Conservation (phyloP, 2,113 vertebrate genomes). For the Galeopterus variegatus region DNA sequence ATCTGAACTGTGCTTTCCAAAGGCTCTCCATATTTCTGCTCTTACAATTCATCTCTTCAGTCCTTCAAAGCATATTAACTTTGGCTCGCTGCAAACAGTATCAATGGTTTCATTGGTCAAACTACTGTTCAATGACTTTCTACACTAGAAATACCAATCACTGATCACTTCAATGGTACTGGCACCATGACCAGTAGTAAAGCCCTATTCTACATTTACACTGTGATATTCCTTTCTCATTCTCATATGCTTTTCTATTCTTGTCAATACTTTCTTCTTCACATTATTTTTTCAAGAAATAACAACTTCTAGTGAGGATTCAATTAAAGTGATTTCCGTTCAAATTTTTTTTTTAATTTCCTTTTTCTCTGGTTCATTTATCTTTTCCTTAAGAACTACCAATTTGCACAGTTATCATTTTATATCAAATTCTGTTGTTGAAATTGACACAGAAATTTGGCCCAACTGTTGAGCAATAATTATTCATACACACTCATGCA, state of each 20-base stretch:
- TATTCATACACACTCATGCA: not conserved
- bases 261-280: not conserved
- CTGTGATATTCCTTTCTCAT: not conserved
- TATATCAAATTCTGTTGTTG: conserved; percentile 17
- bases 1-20: not conserved
- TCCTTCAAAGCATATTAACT: not conserved
- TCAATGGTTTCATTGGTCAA: not conserved
- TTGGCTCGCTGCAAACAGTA: not conserved
- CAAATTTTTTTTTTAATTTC: not conserved
- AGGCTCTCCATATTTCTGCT: not conserved
- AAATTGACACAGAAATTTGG: not conserved
- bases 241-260: not conserved
- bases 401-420: not conserved
- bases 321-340: not conserved
- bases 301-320: not conserved
- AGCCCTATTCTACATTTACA: not conserved
- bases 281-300: not conserved
- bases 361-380: not conserved
- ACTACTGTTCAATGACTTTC: not conserved
- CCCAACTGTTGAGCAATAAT: not conserved
- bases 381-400: not conserved
- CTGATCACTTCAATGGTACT: not conserved
- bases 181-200: not conserved
- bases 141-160: not conserved
- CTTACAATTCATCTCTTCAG: not conserved